Evolutionary conservation across 2,797 vertebrate genomes (phyloP), one percentile per base, ranked within the genome.

Genomic region (Amniataba percoides): DNA sequence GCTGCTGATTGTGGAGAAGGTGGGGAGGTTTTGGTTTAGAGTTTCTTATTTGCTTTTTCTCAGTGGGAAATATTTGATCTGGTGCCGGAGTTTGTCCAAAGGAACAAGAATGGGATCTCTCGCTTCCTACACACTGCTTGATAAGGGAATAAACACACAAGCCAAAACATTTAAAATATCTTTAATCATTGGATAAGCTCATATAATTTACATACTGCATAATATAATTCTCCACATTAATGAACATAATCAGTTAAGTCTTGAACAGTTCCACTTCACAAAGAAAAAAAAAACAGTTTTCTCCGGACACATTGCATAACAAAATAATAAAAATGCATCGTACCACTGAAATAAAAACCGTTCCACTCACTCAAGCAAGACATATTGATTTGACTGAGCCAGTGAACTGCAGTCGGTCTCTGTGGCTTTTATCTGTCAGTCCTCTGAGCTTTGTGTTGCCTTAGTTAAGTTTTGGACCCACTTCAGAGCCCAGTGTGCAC

Each of bases 101-200:
- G 43, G 62, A 58, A 58, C 8, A 52, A 66, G 27, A 71, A n/a
- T 42, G 39, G 4, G 8, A 80, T 53, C 34, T 39, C n/a, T 18
- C 18, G 13, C 18, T 42, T 58, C 23, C 15, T 4, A 5, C 5
- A 5, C 27, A 31, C 27, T 19, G 11, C 25, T 40, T 51, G 5
- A 70, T 46, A 42, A 59, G 23, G 23, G 16, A 78, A 76, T 39
- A 65, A 80, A 81, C 42, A 82, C 52, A 75, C 19, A 27, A 59
- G 18, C 18, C 46, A 59, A 66, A 85, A 88, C 87, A 85, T 89
- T 92, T 90, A 88, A 92, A 92, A 92, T 92, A 90, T 80, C 60
- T 94, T 93, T 94, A 93, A 90, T 91, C 66, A 87, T 84, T 84
- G 72, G 80, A 79, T 83, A 89, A 84, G 88, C 84, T 90, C 49